Evolutionary conservation across 2,113 vertebrate genomes (phyloP).

Genomic region (Saccopteryx leptura): DNA sequence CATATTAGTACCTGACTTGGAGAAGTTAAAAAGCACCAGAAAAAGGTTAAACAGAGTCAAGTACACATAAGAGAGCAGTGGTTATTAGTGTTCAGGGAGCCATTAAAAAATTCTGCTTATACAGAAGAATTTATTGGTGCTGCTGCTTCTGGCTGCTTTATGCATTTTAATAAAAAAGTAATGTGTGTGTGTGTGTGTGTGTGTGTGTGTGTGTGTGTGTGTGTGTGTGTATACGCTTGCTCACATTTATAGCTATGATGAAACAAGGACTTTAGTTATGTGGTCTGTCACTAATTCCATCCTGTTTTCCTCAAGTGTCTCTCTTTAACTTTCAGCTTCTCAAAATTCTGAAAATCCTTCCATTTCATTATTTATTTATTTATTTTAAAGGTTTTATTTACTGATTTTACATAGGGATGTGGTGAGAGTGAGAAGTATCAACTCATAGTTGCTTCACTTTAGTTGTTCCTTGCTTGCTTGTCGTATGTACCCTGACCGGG

Average conservation of each 20-base stretch:
- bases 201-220: neutral
- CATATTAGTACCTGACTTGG: conserved; percentile 91
- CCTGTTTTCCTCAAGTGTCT: neutral
- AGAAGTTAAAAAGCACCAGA: conserved; percentile 92
- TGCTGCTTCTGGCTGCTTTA: conserved; percentile 89
- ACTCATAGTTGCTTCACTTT: too few species aligned
- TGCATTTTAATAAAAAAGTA: conserved; percentile 91
- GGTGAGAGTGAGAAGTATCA: too few species aligned
- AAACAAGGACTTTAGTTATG: conserved; percentile 63
- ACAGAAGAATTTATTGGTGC: conserved; percentile 91
- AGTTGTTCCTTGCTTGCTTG: too few species aligned
- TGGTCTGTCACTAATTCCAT: neutral
- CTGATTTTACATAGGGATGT: too few species aligned
- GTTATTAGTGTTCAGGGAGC: conserved; percentile 91
- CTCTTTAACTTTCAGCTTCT: conserved; percentile 43
- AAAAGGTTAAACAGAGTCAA: conserved; percentile 93
- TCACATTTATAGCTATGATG: conserved; percentile 51
- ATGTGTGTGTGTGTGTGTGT: conserved; percentile 67
- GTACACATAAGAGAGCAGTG: conserved; percentile 89
- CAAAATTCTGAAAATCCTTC: conserved; percentile 53
- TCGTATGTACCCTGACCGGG: too few species aligned
- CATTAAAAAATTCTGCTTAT: conserved; percentile 91
- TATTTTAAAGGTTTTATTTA: too few species aligned
- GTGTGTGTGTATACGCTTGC: fast-evolving
- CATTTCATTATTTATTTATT: neutral